phyloP scores from a whole-genome alignment of 1,140 invertebrate genomes.

The Wasmannia auropunctata region DNA sequence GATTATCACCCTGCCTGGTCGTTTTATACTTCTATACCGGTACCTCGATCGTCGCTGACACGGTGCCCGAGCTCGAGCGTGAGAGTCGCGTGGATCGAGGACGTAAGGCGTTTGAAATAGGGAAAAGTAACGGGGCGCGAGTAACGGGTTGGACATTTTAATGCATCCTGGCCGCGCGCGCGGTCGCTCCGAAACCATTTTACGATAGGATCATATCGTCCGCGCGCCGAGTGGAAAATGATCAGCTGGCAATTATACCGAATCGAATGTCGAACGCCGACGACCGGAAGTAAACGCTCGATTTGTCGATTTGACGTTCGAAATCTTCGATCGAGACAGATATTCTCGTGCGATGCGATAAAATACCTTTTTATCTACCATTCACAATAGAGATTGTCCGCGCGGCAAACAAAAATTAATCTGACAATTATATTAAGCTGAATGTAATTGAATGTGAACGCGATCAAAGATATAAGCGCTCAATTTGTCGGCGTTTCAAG shows the following conservation, averaged over 20 bases:
- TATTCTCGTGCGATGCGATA: background rate
- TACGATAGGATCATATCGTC: conserved; percentile 27
- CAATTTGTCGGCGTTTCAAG: no score
- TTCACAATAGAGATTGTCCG: background rate
- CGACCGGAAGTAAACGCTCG: background rate
- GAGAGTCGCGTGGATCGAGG: conserved; percentile 67
- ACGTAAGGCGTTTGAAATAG: conserved; percentile 70
- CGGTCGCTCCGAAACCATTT: conserved; percentile 28
- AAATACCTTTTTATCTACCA: background rate
- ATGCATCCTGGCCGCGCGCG: conserved; percentile 68
- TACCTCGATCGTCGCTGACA: background rate
- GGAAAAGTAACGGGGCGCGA: conserved; percentile 76
- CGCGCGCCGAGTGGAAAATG: background rate
- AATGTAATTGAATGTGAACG: no score
- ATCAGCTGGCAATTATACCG: background rate
- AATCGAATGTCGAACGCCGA: background rate
- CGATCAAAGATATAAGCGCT: no score
- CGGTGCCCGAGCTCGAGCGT: conserved; percentile 27
- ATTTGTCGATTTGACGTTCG: background rate
- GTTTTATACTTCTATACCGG: background rate
- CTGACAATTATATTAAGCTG: no score
- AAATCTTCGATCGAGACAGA: background rate
- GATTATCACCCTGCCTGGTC: background rate
- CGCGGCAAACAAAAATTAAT: no score
- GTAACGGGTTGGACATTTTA: conserved; percentile 73